A percentile compares a stretch with the other conserved stretches of the same genome.
Conservation (phyloP, 1,140 invertebrate species). For the Conus ventricosus region DNA sequence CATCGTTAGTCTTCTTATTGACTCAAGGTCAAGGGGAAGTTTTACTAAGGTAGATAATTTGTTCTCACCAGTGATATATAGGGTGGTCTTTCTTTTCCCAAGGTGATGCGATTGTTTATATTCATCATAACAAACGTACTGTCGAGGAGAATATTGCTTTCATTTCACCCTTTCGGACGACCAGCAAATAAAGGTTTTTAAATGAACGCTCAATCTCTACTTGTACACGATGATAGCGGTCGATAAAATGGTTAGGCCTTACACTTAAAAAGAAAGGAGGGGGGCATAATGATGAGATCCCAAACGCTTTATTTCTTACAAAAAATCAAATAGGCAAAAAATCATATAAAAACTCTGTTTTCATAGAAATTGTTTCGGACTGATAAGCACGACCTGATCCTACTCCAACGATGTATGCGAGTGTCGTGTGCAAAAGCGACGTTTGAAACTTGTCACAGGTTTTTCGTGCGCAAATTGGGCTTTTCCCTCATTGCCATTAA, state of each 20-base stretch:
- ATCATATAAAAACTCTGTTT: not conserved
- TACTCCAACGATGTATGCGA: not conserved
- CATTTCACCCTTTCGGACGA: not conserved
- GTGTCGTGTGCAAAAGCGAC: constrained; percentile 34
- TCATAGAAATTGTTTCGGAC: not conserved
- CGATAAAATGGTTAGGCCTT: no score
- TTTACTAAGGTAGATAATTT: not conserved
- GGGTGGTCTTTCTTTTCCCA: not conserved
- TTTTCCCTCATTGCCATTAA: no score
- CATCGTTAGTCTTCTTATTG: not conserved
- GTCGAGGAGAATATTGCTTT: not conserved
- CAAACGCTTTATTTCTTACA: no score
- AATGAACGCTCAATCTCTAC: no score
- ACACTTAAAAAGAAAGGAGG: no score
- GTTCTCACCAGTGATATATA: not conserved
- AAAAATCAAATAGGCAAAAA: no score
- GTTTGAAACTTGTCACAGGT: not conserved
- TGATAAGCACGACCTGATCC: no score
- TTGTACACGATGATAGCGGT: no score
- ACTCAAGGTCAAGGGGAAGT: not conserved
- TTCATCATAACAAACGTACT: no score
- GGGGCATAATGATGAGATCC: no score
- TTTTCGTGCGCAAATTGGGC: constrained; percentile 28
- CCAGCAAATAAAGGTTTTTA: no score
- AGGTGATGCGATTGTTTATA: not conserved